Conservation (phyloP, 2,113 vertebrate species). For the Telmatochromis sp. region DNA sequence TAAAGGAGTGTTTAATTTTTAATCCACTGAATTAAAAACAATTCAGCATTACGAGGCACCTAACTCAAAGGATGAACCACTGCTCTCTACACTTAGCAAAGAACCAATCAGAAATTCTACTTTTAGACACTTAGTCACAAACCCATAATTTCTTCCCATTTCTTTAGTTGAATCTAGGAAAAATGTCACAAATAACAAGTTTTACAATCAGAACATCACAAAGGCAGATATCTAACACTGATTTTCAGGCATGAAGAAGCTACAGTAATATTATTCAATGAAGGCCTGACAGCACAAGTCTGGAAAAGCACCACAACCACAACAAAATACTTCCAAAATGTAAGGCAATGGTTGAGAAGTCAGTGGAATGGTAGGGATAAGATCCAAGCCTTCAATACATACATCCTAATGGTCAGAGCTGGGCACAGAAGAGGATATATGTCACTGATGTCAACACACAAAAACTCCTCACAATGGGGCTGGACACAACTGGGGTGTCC, state of each 20-base stretch:
- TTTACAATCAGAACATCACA: neutral
- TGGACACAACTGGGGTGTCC: neutral
- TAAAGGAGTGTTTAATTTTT: neutral
- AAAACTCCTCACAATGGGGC: fast-evolving
- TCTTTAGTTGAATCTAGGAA: neutral
- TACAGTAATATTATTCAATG: neutral
- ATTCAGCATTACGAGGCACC: fast-evolving
- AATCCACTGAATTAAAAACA: fast-evolving
- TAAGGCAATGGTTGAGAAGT: neutral
- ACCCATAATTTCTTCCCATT: neutral
- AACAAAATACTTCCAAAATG: neutral
- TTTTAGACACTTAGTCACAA: neutral
- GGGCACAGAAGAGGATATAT: neutral
- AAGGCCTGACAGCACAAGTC: neutral
- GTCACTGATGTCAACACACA: neutral
- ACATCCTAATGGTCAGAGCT: fast-evolving
- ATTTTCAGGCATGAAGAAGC: fast-evolving
- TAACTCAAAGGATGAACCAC: neutral
- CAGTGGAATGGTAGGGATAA: neutral
- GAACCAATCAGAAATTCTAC: neutral
- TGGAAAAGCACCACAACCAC: neutral
- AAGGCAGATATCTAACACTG: neutral
- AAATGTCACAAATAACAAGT: fast-evolving
- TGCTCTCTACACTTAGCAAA: neutral
- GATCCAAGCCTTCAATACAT: neutral